phyloP scores from a whole-genome alignment of 1,140 invertebrate species.

The Drosophila aff. region DNA sequence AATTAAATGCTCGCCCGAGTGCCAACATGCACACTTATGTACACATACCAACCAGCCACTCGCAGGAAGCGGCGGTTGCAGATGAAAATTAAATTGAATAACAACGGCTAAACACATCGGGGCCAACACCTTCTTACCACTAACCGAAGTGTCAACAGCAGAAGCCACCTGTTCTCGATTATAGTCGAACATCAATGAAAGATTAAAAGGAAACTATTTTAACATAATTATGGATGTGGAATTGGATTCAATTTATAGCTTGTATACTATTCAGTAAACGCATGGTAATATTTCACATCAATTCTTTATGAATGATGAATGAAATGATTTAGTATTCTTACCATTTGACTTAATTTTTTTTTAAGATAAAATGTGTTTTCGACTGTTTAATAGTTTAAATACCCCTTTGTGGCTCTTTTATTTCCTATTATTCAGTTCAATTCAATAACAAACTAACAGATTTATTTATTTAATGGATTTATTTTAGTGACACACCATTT shows the following conservation, averaged over 20 bases:
- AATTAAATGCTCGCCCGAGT: constrained; percentile 35
- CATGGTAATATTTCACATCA: no score
- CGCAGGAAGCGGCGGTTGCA: not conserved
- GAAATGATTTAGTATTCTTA: no score
- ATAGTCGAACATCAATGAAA: not conserved
- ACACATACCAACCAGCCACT: constrained; percentile 2
- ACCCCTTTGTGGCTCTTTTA: no score
- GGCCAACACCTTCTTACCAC: constrained; percentile 22
- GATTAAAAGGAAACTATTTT: not conserved
- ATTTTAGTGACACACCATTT: constrained; percentile 14
- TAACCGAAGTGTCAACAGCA: constrained; percentile 23
- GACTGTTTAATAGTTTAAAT: not conserved
- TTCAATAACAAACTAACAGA: not conserved
- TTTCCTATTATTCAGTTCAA: no score
- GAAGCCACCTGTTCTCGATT: not conserved
- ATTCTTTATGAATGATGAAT: no score
- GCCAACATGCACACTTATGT: constrained; percentile 3
- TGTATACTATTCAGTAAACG: no score
- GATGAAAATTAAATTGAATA: constrained; percentile 26
- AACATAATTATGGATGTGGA: not conserved
- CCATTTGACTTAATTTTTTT: no score
- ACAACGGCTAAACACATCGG: constrained; percentile 11
- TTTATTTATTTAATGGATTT: not conserved
- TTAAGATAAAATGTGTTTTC: not conserved
- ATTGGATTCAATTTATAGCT: not conserved